phyloP scores from a whole-genome alignment of 2,797 vertebrate genomes.

The Huso huso region DNA sequence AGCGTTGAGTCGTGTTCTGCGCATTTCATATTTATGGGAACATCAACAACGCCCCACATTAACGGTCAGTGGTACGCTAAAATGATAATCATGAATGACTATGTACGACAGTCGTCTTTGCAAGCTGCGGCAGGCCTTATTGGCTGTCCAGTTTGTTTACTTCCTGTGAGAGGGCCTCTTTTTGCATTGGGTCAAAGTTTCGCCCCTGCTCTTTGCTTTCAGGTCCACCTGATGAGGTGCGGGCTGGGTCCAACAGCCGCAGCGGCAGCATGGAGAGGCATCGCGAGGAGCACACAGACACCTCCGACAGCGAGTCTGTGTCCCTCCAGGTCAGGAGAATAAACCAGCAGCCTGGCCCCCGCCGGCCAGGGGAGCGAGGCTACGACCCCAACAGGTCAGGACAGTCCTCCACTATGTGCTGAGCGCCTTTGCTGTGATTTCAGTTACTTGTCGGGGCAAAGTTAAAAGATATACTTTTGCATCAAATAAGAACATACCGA shows the following conservation, averaged over 20 bases:
- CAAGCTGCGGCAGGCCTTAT: too few species aligned
- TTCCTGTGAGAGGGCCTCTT: too few species aligned
- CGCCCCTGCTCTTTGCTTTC: background rate
- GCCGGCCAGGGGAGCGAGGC: constrained; percentile 53
- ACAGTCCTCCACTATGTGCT: constrained; percentile 13
- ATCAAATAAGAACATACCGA: too few species aligned
- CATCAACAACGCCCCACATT: too few species aligned
- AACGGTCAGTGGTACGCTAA: too few species aligned
- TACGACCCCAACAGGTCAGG: constrained; percentile 79
- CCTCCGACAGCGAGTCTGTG: constrained; percentile 81
- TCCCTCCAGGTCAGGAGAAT: constrained; percentile 66
- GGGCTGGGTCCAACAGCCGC: constrained; percentile 78
- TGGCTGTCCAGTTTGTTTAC: too few species aligned
- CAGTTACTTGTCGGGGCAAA: background rate
- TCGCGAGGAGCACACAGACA: constrained; percentile 74
- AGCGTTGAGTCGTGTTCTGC: too few species aligned
- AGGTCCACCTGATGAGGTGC: constrained; percentile 50
- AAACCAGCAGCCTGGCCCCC: constrained; percentile 73
- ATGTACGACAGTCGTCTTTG: too few species aligned
- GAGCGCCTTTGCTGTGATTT: background rate
- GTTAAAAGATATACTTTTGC: too few species aligned
- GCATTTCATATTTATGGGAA: too few species aligned
- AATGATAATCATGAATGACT: too few species aligned
- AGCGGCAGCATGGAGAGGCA: constrained; percentile 76
- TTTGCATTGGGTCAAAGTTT: background rate